Evolutionary conservation across 2,113 vertebrate species (phyloP).

Genomic region (Pica pica): DNA sequence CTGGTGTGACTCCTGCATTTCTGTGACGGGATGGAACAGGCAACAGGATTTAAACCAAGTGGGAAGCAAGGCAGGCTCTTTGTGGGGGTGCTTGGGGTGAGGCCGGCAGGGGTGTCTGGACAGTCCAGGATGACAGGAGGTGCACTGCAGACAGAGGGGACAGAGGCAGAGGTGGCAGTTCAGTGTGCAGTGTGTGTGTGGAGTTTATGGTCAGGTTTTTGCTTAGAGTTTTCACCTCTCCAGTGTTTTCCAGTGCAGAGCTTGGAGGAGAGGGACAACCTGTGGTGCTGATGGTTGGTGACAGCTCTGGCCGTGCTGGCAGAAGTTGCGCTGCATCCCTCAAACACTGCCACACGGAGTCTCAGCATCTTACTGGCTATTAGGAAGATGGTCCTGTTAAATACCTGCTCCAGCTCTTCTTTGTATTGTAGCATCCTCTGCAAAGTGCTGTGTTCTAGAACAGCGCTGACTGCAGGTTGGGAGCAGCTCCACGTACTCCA

Average conservation of each 20-base stretch:
- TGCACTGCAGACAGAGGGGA: neutral
- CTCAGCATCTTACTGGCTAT: rapidly evolving
- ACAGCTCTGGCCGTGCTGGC: rapidly evolving
- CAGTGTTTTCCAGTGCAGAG: neutral
- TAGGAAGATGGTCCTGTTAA: neutral
- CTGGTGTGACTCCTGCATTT: rapidly evolving
- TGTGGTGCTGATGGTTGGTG: neutral
- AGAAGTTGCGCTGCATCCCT: neutral
- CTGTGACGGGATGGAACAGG: neutral
- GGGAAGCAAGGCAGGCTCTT: neutral
- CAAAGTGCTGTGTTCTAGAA: rapidly evolving
- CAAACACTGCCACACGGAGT: rapidly evolving
- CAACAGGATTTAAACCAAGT: rapidly evolving
- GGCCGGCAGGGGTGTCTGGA: neutral
- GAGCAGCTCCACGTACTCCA: rapidly evolving
- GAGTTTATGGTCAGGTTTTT: no score
- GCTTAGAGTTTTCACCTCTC: neutral
- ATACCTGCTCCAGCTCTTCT: neutral
- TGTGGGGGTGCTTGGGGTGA: rapidly evolving
- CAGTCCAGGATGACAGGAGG: neutral
- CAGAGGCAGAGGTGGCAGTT: neutral
- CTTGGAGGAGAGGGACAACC: neutral
- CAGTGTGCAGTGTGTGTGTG: rapidly evolving
- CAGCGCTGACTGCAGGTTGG: rapidly evolving
- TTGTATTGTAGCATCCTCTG: neutral